These are phyloP conservation scores for Zosterops borbonicus DNA, from an alignment of 2,113 vertebrate species.

Conservation along the genomic window DNA sequence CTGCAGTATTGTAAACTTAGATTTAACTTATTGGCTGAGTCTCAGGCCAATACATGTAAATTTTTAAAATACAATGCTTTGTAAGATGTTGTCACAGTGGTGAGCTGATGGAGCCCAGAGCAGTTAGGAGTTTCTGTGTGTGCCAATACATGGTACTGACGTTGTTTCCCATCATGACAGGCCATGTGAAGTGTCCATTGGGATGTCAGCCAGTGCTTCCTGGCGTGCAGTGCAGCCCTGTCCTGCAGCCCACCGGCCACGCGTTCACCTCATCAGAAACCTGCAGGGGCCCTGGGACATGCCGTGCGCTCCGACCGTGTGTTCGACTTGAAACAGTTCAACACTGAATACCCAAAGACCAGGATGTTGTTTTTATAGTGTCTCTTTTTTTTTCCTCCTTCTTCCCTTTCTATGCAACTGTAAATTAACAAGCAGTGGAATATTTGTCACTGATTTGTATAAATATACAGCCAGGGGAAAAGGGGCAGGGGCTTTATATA, in stretches of 20 bases:
- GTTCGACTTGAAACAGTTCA: constrained; percentile 68
- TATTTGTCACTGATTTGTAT: constrained; percentile 88
- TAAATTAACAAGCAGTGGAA: constrained; percentile 89
- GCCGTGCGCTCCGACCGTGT: constrained; percentile 19
- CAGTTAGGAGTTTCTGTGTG: neutral
- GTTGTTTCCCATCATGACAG: constrained; percentile 37
- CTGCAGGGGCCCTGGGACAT: constrained; percentile 21
- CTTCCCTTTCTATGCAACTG: constrained; percentile 97
- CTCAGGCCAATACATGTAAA: neutral
- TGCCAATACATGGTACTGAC: neutral
- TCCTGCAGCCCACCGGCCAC: constrained; percentile 7
- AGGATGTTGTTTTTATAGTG: constrained; percentile 80
- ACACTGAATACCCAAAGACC: constrained; percentile 89
- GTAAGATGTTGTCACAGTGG: neutral
- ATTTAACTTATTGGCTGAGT: neutral
- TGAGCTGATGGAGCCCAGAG: neutral
- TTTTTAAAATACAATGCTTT: neutral
- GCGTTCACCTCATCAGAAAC: constrained; percentile 48
- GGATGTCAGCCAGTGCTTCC: constrained; percentile 21
- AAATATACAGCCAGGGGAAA: constrained; percentile 77
- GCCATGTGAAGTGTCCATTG: constrained; percentile 72
- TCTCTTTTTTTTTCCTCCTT: constrained; percentile 61
- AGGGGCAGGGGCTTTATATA: constrained; percentile 81
- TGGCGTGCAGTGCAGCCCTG: constrained; percentile 51
- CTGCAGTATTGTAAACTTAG: neutral